phyloP scores from a whole-genome alignment of 2,113 vertebrate genomes.

The Dascyllus trimaculatus region DNA sequence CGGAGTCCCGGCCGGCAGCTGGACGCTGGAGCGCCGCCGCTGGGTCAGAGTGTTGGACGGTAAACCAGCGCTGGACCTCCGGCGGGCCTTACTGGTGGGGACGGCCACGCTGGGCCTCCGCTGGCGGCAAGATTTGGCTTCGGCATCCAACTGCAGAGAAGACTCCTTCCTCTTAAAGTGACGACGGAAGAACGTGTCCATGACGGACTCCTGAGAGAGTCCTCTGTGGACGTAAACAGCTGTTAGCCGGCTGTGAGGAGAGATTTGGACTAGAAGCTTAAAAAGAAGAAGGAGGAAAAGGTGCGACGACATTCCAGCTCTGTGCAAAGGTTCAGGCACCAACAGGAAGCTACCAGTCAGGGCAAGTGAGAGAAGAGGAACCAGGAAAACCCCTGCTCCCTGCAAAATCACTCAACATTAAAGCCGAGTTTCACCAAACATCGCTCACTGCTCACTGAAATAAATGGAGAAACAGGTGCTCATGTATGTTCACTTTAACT shows the following conservation, averaged over 20 bases:
- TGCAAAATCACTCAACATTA: too few relatives aligned
- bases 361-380: too few relatives aligned
- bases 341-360: too few relatives aligned
- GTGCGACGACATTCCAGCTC: too few relatives aligned
- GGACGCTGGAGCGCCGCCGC: conserved; percentile 83
- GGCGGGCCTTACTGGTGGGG: conserved; percentile 89
- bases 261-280: too few relatives aligned
- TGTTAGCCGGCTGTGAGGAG: conserved; percentile 21
- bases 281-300: too few relatives aligned
- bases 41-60: conserved; percentile 84
- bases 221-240: conserved; percentile 47
- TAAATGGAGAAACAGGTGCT: too few relatives aligned
- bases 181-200: conserved; percentile 94
- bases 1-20: conserved; percentile 42
- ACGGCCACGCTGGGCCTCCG: conserved; percentile 81
- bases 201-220: conserved; percentile 53
- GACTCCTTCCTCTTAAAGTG: conserved; percentile 89
- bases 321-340: too few relatives aligned
- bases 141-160: not conserved
- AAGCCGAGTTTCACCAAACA: too few relatives aligned
- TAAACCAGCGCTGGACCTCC: conserved; percentile 87
- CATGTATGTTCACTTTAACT: too few relatives aligned
- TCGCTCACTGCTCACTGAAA: too few relatives aligned
- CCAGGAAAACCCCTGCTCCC: too few relatives aligned
- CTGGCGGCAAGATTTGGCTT: conserved; percentile 46